Percentiles rank a stretch among this genome's conserved stretches.
phyloP scores from a whole-genome alignment of 2,888 invertebrate species.

The Cloeon dipterum region DNA sequence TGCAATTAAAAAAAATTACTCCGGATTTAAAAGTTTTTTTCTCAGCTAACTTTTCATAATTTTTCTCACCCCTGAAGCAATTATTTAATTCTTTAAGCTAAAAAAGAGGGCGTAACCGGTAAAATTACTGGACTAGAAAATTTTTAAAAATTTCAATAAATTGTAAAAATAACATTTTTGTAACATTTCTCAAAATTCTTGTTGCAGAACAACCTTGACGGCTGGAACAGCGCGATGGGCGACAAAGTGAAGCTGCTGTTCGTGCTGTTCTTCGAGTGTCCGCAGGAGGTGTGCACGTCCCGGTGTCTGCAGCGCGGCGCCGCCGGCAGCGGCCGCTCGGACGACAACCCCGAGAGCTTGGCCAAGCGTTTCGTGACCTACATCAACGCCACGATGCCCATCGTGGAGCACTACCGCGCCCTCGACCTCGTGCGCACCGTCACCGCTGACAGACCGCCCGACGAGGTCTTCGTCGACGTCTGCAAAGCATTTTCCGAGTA shows the following conservation, averaged over 20 bases:
- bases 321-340: slow-evolving; percentile 73
- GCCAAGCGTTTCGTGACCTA: slow-evolving; percentile 74
- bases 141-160: too few relatives aligned
- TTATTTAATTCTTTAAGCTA: too few relatives aligned
- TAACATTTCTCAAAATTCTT: too few relatives aligned
- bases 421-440: slow-evolving; percentile 47
- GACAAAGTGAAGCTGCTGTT: slow-evolving; percentile 64
- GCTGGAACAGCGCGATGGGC: slow-evolving; percentile 69
- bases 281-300: slow-evolving; percentile 54
- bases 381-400: slow-evolving; percentile 66
- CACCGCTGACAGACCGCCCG: slow-evolving; percentile 40
- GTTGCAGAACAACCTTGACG: slow-evolving; percentile 85
- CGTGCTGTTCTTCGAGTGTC: slow-evolving; percentile 82
- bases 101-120: too few relatives aligned
- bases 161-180: too few relatives aligned
- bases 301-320: slow-evolving; percentile 74
- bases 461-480: slow-evolving; percentile 39
- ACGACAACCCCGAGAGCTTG: slow-evolving; percentile 79
- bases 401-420: slow-evolving; percentile 58
- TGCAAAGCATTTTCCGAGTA: slow-evolving; percentile 13
- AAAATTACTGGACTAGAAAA: too few relatives aligned
- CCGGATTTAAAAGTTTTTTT: too few relatives aligned
- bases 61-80: too few relatives aligned
- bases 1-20: too few relatives aligned
- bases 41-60: too few relatives aligned